Evolutionary conservation across 2,113 vertebrate genomes (phyloP).

Genomic region (Hiodon alosoides): DNA sequence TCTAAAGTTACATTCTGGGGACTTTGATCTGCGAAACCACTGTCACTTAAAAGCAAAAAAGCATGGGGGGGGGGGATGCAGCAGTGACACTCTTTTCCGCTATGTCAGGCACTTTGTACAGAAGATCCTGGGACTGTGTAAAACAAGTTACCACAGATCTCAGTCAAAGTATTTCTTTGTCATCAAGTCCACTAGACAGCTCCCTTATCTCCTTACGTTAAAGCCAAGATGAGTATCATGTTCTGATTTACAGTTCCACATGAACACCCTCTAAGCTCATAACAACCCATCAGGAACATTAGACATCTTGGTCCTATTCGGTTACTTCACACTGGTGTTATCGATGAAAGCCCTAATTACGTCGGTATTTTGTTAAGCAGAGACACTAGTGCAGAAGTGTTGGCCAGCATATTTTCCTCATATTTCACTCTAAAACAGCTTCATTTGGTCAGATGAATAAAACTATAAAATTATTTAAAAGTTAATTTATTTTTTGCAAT

Average conservation of each 20-base stretch:
- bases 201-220: constrained; percentile 16
- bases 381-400: background rate
- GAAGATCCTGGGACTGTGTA: background rate
- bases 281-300: constrained; percentile 18
- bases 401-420: background rate
- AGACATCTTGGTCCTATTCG: background rate
- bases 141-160: constrained; percentile 1
- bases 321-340: background rate
- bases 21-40: constrained; percentile 23
- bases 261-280: constrained; percentile 21
- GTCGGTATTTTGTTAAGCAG: background rate
- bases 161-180: constrained; percentile 12
- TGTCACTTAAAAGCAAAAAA: constrained; percentile 11
- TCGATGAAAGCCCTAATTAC: background rate
- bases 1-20: constrained; percentile 19
- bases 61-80: background rate
- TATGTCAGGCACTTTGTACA: background rate
- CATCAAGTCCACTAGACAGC: constrained; percentile 3
- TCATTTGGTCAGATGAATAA: background rate
- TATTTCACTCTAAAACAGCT: constrained; percentile 8
- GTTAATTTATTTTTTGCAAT: too few species aligned
- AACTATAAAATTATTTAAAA: too few species aligned
- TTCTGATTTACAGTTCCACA: constrained; percentile 21
- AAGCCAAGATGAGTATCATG: background rate
- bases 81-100: background rate